phyloP scores from a whole-genome alignment of 2,888 invertebrate genomes.

The Trachelus iudaicus region DNA sequence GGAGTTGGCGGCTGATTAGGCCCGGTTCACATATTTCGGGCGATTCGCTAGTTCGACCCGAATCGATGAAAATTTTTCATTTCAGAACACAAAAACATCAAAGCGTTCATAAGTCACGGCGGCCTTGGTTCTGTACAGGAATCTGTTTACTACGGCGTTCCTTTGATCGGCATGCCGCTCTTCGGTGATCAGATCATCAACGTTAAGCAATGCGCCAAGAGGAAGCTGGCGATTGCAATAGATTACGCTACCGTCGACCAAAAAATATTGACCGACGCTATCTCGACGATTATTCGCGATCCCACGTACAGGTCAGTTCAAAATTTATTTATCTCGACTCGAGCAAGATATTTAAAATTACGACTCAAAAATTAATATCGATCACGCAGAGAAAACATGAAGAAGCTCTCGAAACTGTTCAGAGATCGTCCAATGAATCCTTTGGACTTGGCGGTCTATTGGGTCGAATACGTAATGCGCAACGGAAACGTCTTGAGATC shows the following conservation, averaged over 20 bases:
- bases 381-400: no score
- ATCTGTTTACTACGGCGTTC: conserved; percentile 42
- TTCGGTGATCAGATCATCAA: conserved; percentile 51
- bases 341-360: no score
- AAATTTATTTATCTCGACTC: no score
- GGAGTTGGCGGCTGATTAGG: no score
- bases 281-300: conserved; percentile 60
- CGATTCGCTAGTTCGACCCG: no score
- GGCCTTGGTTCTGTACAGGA: conserved; percentile 47
- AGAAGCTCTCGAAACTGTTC: no score
- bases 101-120: conserved; percentile 49
- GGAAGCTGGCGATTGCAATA: conserved; percentile 38
- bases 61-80: neutral
- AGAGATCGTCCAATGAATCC: no score
- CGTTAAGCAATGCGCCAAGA: conserved; percentile 36
- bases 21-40: no score
- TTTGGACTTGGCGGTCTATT: no score
- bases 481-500: conserved; percentile 62
- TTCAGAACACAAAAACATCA: conserved; percentile 43
- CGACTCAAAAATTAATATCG: no score
- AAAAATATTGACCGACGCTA: conserved; percentile 53
- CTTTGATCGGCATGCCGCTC: conserved; percentile 48
- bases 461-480: no score
- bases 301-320: conserved; percentile 53
- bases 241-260: conserved; percentile 46